These are phyloP conservation scores for Acromyrmex heyeri DNA, from an alignment of 1,140 invertebrate species.

Conservation along the genomic window DNA sequence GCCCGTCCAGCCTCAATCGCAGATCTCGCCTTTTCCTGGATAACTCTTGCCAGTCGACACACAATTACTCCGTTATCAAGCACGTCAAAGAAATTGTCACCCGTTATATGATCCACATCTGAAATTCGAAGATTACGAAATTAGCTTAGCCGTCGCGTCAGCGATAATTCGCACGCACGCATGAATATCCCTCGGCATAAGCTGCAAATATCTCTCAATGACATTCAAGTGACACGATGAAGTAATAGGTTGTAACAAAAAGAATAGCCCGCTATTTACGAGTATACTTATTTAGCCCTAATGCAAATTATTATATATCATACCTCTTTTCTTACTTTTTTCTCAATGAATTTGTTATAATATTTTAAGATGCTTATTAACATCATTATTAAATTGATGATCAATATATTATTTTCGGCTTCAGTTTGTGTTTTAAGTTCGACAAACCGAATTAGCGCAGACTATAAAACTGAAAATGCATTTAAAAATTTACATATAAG, in stretches of 20 bases:
- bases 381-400: too few species aligned
- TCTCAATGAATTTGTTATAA: not conserved
- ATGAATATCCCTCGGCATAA: slow-evolving; percentile 2
- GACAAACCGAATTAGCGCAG: too few species aligned
- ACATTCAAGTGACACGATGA: slow-evolving; percentile 54
- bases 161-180: not conserved
- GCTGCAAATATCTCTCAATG: slow-evolving; percentile 29
- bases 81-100: slow-evolving; percentile 92
- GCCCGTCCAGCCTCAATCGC: slow-evolving; percentile 88
- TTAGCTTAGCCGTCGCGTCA: not conserved
- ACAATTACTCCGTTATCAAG: slow-evolving; percentile 94
- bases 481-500: too few species aligned
- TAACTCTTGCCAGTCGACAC: slow-evolving; percentile 92
- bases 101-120: slow-evolving; percentile 91
- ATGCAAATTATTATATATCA: not conserved
- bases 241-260: slow-evolving; percentile 45
- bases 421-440: too few species aligned
- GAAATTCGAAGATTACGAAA: slow-evolving; percentile 76
- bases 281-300: not conserved
- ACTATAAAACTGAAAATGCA: too few species aligned
- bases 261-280: not conserved
- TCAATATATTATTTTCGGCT: too few species aligned
- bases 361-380: too few species aligned
- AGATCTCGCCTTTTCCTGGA: slow-evolving; percentile 90
- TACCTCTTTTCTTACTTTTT: not conserved